Evolutionary conservation across 2,888 invertebrate genomes (phyloP).

Genomic region (Melanchra persicariae): DNA sequence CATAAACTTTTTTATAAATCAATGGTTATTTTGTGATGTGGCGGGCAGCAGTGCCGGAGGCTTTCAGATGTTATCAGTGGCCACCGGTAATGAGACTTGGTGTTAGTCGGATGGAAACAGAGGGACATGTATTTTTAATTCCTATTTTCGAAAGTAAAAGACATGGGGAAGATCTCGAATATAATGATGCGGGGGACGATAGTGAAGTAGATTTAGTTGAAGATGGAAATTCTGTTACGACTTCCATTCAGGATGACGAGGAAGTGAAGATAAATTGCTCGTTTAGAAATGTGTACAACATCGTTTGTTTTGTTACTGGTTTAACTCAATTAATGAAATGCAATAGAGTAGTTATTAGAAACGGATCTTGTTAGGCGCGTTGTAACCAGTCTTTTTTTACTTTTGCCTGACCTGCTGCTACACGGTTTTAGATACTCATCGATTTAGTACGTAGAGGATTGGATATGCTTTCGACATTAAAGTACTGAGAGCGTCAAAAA

Average conservation of each 20-base stretch:
- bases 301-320: not conserved
- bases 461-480: constrained; percentile 36
- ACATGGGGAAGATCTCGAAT: constrained; percentile 52
- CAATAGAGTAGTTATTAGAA: not conserved
- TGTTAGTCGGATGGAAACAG: constrained; percentile 83
- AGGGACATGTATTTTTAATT: constrained; percentile 77
- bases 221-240: constrained; percentile 15
- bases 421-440: constrained; percentile 8
- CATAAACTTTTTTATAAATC: constrained; percentile 70
- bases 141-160: constrained; percentile 71
- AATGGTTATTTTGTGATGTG: constrained; percentile 75
- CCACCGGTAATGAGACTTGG: constrained; percentile 85
- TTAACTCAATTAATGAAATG: not conserved
- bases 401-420: not conserved
- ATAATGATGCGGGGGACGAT: constrained; percentile 55
- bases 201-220: constrained; percentile 37
- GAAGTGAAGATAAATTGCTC: constrained; percentile 19
- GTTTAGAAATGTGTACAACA: constrained; percentile 7
- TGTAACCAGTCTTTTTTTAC: not conserved
- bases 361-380: constrained; percentile 3
- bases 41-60: constrained; percentile 73
- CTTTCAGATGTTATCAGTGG: constrained; percentile 82
- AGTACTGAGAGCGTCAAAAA: constrained; percentile 50
- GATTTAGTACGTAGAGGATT: constrained; percentile 20
- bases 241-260: not conserved